Conservation (phyloP, 2,113 vertebrate species). For the Chelonoidis abingdonii region DNA sequence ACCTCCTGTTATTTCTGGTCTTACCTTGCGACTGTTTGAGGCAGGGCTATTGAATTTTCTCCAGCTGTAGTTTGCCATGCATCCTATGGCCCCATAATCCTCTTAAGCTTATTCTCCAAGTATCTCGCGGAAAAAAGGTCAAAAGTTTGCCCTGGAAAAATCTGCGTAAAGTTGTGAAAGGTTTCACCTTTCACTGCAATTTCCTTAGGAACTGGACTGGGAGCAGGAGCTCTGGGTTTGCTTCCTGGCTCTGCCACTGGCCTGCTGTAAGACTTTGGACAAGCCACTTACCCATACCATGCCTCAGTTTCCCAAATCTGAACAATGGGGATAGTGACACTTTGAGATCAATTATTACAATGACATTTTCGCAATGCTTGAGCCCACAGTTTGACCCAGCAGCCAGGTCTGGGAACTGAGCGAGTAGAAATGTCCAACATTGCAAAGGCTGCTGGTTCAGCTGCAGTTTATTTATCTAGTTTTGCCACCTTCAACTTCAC, state of each 20-base stretch:
- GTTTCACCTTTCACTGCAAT: background rate
- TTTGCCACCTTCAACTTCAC: background rate
- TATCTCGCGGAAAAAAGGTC: background rate
- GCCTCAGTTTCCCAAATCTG: background rate
- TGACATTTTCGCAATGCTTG: background rate
- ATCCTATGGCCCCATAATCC: background rate
- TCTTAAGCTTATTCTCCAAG: background rate
- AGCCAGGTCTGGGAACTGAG: background rate
- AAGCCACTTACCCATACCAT: background rate
- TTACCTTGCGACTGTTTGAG: background rate
- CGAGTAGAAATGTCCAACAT: fast-evolving
- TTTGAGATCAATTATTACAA: background rate
- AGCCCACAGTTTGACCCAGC: background rate
- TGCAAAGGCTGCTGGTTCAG: background rate
- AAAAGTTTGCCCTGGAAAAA: background rate
- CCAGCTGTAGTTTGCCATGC: background rate
- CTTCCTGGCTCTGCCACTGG: background rate
- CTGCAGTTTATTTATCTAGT: background rate
- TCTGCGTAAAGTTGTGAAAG: background rate
- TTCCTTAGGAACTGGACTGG: background rate
- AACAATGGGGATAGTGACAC: background rate
- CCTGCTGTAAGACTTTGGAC: background rate
- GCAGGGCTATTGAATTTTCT: background rate
- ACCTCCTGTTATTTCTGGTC: background rate
- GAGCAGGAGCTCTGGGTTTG: background rate